These are phyloP conservation scores for Podarcis siculus DNA, from an alignment of 2,797 vertebrate species.

Conservation along the genomic window DNA sequence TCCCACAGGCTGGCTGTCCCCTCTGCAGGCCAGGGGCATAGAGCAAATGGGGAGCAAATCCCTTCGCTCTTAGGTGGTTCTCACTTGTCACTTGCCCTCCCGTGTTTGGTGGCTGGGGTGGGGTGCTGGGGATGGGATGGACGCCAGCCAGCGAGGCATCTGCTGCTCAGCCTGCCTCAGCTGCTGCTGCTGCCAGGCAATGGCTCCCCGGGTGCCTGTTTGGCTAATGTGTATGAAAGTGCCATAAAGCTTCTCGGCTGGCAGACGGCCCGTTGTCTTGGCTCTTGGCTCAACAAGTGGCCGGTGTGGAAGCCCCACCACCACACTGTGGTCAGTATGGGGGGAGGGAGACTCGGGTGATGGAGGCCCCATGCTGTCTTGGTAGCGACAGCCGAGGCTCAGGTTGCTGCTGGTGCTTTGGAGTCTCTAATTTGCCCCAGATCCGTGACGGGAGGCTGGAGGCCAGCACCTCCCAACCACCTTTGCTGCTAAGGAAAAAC, in stretches of 20 bases:
- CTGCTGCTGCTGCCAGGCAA: background rate
- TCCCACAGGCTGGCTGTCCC: fast-evolving
- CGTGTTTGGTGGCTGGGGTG: background rate
- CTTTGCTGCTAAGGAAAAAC: background rate
- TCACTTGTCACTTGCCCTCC: background rate
- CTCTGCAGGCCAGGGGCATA: background rate
- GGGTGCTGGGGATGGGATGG: too few species aligned
- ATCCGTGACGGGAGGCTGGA: background rate
- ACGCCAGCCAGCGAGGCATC: background rate
- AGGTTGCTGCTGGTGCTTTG: background rate
- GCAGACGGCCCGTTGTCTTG: fast-evolving
- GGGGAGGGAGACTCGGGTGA: background rate
- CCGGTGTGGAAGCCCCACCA: fast-evolving
- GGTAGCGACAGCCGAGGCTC: background rate
- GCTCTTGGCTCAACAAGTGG: background rate
- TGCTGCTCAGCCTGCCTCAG: background rate
- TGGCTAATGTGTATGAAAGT: background rate
- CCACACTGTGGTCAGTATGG: background rate
- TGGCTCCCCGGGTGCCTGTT: background rate
- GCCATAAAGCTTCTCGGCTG: background rate
- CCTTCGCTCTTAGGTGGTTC: background rate
- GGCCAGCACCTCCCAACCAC: background rate
- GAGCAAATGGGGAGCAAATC: background rate
- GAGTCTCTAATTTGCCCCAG: background rate
- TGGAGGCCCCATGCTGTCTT: background rate